Evolutionary conservation across 1,140 invertebrate species (phyloP).

Genomic region (Microplitis mediator): DNA sequence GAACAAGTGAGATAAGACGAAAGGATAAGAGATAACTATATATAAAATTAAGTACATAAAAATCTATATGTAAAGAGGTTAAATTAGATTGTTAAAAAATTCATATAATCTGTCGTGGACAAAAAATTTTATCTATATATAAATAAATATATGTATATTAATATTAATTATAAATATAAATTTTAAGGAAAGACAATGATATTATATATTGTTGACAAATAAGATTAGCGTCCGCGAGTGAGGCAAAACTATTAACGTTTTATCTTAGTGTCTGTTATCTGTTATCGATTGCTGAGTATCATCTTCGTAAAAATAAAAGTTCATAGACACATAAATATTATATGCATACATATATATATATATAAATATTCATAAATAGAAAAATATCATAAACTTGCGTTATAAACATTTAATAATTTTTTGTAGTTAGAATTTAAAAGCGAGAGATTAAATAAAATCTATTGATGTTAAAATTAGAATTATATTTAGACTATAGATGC

Average conservation of each 20-base stretch:
- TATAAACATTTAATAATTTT: background rate
- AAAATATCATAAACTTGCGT: background rate
- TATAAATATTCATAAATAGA: background rate
- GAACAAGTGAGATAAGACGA: conserved; percentile 24
- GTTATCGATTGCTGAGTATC: conserved; percentile 18
- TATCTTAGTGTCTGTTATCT: conserved; percentile 48
- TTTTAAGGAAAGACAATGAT: conserved; percentile 33
- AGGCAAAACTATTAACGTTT: conserved; percentile 36
- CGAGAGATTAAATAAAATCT: background rate
- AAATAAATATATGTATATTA: conserved; percentile 35
- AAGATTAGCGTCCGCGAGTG: conserved; percentile 54
- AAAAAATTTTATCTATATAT: background rate
- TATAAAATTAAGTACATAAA: conserved; percentile 7
- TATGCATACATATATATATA: background rate
- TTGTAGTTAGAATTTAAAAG: background rate
- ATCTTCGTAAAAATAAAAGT: background rate
- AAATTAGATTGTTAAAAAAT: conserved; percentile 48
- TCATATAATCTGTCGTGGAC: conserved; percentile 42
- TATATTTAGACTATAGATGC: too few relatives aligned
- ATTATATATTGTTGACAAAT: conserved; percentile 53
- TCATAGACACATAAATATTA: background rate
- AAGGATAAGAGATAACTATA: conserved; percentile 37
- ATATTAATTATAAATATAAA: conserved; percentile 33
- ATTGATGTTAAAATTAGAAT: too few relatives aligned
- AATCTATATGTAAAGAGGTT: conserved; percentile 30